Conservation (phyloP, 2,888 invertebrate genomes). For the Hypomecis atomaria region DNA sequence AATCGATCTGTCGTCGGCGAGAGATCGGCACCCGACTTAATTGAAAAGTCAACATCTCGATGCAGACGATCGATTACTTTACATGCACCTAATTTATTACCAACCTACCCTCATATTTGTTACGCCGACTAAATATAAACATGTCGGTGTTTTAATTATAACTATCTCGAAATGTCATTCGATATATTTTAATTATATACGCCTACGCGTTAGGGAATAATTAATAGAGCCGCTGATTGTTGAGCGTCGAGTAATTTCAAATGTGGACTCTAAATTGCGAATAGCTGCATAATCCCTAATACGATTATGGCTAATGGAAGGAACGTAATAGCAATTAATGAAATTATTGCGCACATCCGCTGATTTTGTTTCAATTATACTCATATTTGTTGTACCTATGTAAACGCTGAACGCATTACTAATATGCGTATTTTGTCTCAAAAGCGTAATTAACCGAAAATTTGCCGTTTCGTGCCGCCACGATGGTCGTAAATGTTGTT, state of each 20-base stretch:
- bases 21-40: slow-evolving; percentile 73
- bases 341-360: slow-evolving; percentile 50
- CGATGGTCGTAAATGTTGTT: slow-evolving; percentile 58
- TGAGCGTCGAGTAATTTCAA: slow-evolving; percentile 34
- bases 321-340: slow-evolving; percentile 50
- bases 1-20: slow-evolving; percentile 61
- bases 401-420: slow-evolving; percentile 3
- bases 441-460: slow-evolving; percentile 10
- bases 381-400: slow-evolving; percentile 2
- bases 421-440: slow-evolving; percentile 7
- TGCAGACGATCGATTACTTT: slow-evolving; percentile 70
- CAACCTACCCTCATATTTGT: slow-evolving; percentile 49
- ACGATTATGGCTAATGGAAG: slow-evolving; percentile 48
- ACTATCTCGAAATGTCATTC: slow-evolving; percentile 31
- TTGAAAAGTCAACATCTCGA: slow-evolving; percentile 83
- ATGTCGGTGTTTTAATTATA: slow-evolving; percentile 29
- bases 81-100: slow-evolving; percentile 67
- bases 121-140: slow-evolving; percentile 29
- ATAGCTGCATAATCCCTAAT: slow-evolving; percentile 49
- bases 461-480: slow-evolving; percentile 48
- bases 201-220: slow-evolving; percentile 28
- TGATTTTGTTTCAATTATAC: slow-evolving; percentile 40
- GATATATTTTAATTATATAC: slow-evolving; percentile 28
- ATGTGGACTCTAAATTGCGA: slow-evolving; percentile 38
- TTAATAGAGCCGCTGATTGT: slow-evolving; percentile 32